These are phyloP conservation scores for Proales similis DNA, from an alignment of 1,140 invertebrate genomes.

Conservation along the genomic window DNA sequence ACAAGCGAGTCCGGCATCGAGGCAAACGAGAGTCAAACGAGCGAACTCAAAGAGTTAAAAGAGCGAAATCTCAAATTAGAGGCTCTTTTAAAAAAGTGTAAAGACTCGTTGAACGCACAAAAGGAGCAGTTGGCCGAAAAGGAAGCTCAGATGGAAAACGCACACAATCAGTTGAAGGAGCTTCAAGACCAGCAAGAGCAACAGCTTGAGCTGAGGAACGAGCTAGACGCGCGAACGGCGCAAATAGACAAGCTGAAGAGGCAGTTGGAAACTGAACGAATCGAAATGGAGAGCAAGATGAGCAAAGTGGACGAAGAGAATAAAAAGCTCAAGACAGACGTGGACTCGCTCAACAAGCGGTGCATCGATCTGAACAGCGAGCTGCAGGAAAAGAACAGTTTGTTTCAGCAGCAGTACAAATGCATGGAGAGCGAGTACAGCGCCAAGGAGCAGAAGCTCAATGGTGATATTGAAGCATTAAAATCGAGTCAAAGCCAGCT, in stretches of 20 bases:
- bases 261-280: too few species aligned
- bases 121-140: slow-evolving; percentile 20
- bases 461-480: slow-evolving; percentile 1
- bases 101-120: slow-evolving; percentile 15
- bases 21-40: too few species aligned
- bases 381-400: slow-evolving; percentile 30
- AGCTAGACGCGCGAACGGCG: not conserved
- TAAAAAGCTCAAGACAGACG: not conserved
- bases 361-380: slow-evolving; percentile 22
- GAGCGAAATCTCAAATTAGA: slow-evolving; percentile 27
- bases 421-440: slow-evolving; percentile 11
- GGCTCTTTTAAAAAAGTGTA: slow-evolving; percentile 5
- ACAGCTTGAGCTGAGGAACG: too few species aligned
- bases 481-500: slow-evolving; percentile 15
- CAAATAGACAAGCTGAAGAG: slow-evolving; percentile 2
- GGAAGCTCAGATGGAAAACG: not conserved
- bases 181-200: too few species aligned
- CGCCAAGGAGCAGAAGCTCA: slow-evolving; percentile 23
- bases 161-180: too few species aligned
- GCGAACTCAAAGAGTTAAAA: not conserved
- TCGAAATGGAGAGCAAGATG: not conserved
- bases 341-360: slow-evolving; percentile 12
- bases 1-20: too few species aligned
- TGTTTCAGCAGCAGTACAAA: slow-evolving; percentile 36
- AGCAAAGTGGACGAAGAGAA: slow-evolving; percentile 4